Conservation (phyloP, 2,797 vertebrate genomes). For the Cyclura pinguis region DNA sequence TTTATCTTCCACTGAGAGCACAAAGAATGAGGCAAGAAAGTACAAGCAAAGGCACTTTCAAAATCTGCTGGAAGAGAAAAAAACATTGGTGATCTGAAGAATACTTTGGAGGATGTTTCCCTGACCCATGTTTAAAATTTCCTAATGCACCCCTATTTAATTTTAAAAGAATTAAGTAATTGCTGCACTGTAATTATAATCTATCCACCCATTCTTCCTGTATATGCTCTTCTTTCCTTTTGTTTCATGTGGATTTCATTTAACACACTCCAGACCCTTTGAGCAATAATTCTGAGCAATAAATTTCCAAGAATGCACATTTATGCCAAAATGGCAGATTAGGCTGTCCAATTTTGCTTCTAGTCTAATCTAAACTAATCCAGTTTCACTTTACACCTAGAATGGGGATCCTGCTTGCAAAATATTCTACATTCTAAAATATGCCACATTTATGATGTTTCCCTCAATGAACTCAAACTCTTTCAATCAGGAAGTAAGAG, state of each 20-base stretch:
- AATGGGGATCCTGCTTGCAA: background rate
- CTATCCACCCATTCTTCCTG: background rate
- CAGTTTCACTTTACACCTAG: background rate
- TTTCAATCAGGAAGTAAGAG: background rate
- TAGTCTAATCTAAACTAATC: background rate
- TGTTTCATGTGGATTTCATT: background rate
- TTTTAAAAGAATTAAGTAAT: conserved; percentile 44
- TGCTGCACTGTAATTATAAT: conserved; percentile 11
- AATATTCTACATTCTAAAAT: background rate
- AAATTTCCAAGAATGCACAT: background rate
- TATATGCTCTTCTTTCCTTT: background rate
- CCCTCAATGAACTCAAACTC: background rate
- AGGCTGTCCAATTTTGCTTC: background rate
- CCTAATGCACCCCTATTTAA: conserved; percentile 52
- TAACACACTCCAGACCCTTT: background rate
- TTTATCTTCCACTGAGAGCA: conserved; percentile 45
- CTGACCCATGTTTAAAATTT: conserved; percentile 49
- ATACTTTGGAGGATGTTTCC: conserved; percentile 46
- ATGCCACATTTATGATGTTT: background rate
- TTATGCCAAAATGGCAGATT: background rate
- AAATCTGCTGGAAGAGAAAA: conserved; percentile 38
- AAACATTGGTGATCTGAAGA: conserved; percentile 49
- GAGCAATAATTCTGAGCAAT: background rate
- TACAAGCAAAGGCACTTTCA: conserved; percentile 52
- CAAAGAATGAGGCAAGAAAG: conserved; percentile 45